Evolutionary conservation across 2,888 invertebrate genomes (phyloP), one percentile per base, ranked within the genome.

Genomic region (Magallana nippona): DNA sequence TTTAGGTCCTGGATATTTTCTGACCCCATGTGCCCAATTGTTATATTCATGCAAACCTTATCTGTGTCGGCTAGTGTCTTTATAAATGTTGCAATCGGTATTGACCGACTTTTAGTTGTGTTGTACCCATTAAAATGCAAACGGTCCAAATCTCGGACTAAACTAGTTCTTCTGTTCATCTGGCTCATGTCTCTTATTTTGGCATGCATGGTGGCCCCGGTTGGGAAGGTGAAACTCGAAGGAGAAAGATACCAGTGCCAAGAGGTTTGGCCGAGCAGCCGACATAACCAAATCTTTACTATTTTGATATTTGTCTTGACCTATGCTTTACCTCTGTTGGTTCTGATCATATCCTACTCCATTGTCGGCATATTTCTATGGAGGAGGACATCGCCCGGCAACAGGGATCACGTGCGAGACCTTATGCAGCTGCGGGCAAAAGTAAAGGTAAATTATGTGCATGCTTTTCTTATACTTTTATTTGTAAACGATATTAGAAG

Each of bases 81-180:
- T 88, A 94, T 95, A 10, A 93, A 95, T 82, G 94, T 94, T 84
- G 95, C 94, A 78, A 95, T 95, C 32, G 95, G 95, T 19, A 91
- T 95, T 55, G 95, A 95, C 90, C 92, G 95, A 3, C 89, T 92
- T 82, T 88, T 92, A 84, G 93, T 90, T 10, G 93, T 93, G 11
- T 88, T 87, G 56, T 92, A 88, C 86, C 92, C 93, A 1, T 89
- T 95, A 81, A 92, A 93, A 84, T 90, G 93, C 15, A 82, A 82
- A 17, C 19, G 82, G n/a, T 82, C 84, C 32, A 81, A 83, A 82
- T 32, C 62, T 58, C 79, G 84, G 22, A 79, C 82, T 62, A 86
- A 86, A 80, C 80, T 83, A 44, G 84, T 82, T 22, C 77, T 86
- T 17, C 22, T 58, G 63, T 17, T 60, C 32, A 83, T 86, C 71